phyloP scores from a whole-genome alignment of 2,888 invertebrate species.

The Gerosis bhagava region DNA sequence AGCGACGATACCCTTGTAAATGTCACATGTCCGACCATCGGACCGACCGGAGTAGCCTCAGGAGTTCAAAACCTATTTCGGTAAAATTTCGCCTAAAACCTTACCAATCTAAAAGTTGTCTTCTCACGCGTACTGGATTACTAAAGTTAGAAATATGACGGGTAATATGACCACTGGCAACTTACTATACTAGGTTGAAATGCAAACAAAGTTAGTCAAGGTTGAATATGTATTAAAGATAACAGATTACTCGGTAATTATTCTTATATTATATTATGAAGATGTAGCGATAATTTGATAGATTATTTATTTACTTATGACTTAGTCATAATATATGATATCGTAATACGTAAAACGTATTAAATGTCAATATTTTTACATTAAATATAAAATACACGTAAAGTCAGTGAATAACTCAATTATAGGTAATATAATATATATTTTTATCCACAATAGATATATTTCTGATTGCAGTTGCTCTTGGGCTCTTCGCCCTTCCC shows the following conservation, averaged over 20 bases:
- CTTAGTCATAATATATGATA: no score
- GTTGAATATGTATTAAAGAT: not conserved
- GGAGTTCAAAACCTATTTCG: conserved; percentile 21
- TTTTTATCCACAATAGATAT: no score
- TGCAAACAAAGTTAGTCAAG: not conserved
- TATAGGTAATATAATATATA: no score
- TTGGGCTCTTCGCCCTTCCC: no score
- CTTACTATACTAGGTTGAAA: not conserved
- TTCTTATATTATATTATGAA: no score
- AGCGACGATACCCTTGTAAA: conserved; percentile 34
- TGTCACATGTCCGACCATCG: conserved; percentile 30
- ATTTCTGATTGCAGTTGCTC: no score
- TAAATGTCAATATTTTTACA: no score
- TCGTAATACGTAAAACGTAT: no score
- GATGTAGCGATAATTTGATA: no score
- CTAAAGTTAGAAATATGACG: conserved; percentile 14
- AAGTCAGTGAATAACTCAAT: no score
- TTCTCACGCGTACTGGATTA: conserved; percentile 1
- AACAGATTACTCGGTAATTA: not conserved
- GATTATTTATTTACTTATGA: no score
- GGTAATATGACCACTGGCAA: not conserved
- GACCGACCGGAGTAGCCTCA: conserved; percentile 13
- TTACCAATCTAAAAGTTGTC: conserved; percentile 18
- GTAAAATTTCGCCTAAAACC: conserved; percentile 11
- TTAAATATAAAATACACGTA: no score